Conservation (phyloP, 1,140 invertebrate species). For the Euwallacea similis region DNA sequence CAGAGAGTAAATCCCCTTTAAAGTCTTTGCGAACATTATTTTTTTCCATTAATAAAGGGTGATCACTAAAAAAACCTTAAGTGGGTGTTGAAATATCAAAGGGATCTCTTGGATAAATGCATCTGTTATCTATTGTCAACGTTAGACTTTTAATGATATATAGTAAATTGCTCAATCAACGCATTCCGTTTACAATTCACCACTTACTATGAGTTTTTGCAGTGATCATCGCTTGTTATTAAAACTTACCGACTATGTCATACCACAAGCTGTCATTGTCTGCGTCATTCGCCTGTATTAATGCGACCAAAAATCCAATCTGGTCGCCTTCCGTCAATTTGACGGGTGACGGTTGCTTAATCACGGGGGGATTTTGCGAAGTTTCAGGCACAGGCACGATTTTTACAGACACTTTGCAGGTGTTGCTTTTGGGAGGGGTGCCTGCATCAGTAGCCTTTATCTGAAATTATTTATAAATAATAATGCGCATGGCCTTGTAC, state of each 20-base stretch:
- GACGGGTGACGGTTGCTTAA: slow-evolving; percentile 64
- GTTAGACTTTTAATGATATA: no score
- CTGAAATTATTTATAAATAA: slow-evolving; percentile 52
- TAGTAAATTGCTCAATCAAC: no score
- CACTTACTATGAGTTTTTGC: no score
- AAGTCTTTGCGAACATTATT: no score
- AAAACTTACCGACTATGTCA: slow-evolving; percentile 79
- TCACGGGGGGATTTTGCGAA: slow-evolving; percentile 65
- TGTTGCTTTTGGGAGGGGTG: slow-evolving; percentile 66
- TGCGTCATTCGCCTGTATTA: slow-evolving; percentile 79
- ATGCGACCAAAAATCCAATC: slow-evolving; percentile 77
- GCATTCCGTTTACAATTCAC: no score
- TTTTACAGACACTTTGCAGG: slow-evolving; percentile 70
- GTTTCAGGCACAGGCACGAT: slow-evolving; percentile 62
- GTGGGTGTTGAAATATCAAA: no score
- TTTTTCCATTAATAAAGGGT: no score
- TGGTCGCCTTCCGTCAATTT: slow-evolving; percentile 82
- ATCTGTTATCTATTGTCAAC: no score
- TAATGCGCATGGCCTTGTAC: no score
- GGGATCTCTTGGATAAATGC: no score
- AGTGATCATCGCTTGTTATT: neutral
- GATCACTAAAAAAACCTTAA: no score
- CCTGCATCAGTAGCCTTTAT: slow-evolving; percentile 82
- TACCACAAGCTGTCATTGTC: slow-evolving; percentile 88
- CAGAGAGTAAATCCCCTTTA: no score